phyloP scores from a whole-genome alignment of 2,888 invertebrate genomes.

The Chrysolina americana region DNA sequence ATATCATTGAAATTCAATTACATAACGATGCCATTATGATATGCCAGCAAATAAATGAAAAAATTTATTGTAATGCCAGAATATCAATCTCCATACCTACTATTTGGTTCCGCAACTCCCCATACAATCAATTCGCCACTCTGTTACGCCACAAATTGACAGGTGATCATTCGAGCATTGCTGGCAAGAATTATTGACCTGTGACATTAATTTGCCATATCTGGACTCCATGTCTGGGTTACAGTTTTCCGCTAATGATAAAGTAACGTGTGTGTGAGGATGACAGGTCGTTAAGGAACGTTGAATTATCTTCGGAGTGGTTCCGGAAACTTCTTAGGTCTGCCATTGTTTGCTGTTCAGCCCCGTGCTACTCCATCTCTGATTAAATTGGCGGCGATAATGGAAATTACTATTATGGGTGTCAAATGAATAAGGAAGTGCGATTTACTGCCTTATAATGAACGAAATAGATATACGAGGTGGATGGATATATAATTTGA shows the following conservation, averaged over 20 bases:
- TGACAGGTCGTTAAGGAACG: slow-evolving; percentile 21
- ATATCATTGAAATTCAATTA: too few relatives aligned
- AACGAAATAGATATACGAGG: background rate
- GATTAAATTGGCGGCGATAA: slow-evolving; percentile 11
- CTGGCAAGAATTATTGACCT: slow-evolving; percentile 9
- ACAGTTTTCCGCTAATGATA: slow-evolving; percentile 2
- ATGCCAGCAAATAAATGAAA: too few relatives aligned
- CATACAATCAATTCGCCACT: slow-evolving; percentile 1
- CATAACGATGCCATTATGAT: too few relatives aligned
- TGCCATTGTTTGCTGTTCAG: slow-evolving; percentile 12
- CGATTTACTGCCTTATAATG: background rate
- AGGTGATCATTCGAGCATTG: background rate
- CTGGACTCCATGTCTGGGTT: slow-evolving; percentile 2
- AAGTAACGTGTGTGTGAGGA: slow-evolving; percentile 22
- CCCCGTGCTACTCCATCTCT: background rate
- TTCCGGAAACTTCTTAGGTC: slow-evolving; percentile 12
- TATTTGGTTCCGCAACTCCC: background rate
- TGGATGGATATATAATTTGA: too few relatives aligned
- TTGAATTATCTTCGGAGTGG: slow-evolving; percentile 22
- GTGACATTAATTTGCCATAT: slow-evolving; percentile 21
- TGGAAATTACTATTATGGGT: background rate
- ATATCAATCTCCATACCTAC: background rate
- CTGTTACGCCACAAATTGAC: slow-evolving; percentile 10
- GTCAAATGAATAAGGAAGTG: slow-evolving; percentile 10
- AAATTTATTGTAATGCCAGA: too few relatives aligned